phyloP scores from a whole-genome alignment of 2,113 vertebrate species.

The Blennius ocellaris region DNA sequence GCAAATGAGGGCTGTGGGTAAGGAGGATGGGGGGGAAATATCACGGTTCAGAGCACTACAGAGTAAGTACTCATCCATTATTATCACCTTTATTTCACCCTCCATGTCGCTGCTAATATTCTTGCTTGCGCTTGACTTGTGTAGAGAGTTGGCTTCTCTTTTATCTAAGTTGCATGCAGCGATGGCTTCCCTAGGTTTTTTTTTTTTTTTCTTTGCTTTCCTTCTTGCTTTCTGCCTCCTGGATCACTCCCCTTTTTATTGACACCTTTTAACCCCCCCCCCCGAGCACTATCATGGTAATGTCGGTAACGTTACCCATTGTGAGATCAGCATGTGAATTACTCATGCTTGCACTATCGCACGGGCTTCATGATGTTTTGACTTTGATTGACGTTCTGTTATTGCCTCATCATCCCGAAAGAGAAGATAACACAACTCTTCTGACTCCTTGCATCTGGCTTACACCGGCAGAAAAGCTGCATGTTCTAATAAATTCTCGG shows the following conservation, averaged over 20 bases:
- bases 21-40: slow-evolving; percentile 87
- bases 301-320: slow-evolving; percentile 30
- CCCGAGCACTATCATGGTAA: slow-evolving; percentile 33
- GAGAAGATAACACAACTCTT: slow-evolving; percentile 33
- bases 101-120: slow-evolving; percentile 28
- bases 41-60: slow-evolving; percentile 85
- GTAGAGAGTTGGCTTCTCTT: slow-evolving; percentile 4
- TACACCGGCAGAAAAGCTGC: slow-evolving; percentile 45
- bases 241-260: slow-evolving; percentile 14
- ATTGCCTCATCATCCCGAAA: slow-evolving; percentile 28
- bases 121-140: slow-evolving; percentile 53
- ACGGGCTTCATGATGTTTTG: slow-evolving; percentile 30
- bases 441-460: slow-evolving; percentile 42
- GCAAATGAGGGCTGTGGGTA: slow-evolving; percentile 99
- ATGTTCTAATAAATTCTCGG: slow-evolving; percentile 43
- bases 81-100: slow-evolving; percentile 46
- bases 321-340: slow-evolving; percentile 15
- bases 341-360: slow-evolving; percentile 35
- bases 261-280: slow-evolving; percentile 35
- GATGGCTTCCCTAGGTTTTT: slow-evolving; percentile 18
- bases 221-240: slow-evolving; percentile 26
- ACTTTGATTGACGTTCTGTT: slow-evolving; percentile 33
- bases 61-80: slow-evolving; percentile 84
- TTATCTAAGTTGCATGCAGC: slow-evolving; percentile 20
- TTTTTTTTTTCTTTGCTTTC: slow-evolving; percentile 23